Conservation (phyloP, 2,113 vertebrate species). For the Coptodon bakossiorum region DNA sequence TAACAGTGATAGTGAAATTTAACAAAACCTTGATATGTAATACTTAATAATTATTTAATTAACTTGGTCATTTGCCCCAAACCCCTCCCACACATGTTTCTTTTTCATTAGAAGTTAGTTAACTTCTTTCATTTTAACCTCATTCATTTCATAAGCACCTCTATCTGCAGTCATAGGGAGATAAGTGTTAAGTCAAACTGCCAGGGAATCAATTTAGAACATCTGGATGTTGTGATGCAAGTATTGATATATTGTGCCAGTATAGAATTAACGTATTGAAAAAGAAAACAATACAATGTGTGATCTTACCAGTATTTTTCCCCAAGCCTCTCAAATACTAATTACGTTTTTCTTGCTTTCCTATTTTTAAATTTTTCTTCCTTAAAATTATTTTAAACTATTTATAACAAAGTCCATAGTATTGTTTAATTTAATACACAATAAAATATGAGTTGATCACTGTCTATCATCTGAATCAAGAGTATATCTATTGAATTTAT, state of each 20-base stretch:
- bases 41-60: not conserved
- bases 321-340: not conserved
- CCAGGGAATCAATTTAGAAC: not conserved
- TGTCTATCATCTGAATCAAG: not conserved
- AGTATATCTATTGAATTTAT: not conserved
- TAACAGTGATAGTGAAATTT: not conserved
- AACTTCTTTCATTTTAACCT: not conserved
- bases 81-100: not conserved
- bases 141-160: not conserved
- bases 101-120: not conserved
- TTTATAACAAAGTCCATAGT: not conserved
- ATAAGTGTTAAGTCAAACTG: accelerated
- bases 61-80: not conserved
- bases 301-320: not conserved
- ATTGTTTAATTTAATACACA: not conserved
- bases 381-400: not conserved
- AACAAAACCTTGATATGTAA: not conserved
- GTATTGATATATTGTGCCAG: not conserved
- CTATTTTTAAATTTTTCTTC: accelerated
- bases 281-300: accelerated
- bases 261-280: not conserved
- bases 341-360: not conserved
- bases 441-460: accelerated
- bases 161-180: not conserved
- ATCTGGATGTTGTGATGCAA: not conserved